Conservation (phyloP, 2,797 vertebrate genomes). For the Mormyrus hasselquistii region DNA sequence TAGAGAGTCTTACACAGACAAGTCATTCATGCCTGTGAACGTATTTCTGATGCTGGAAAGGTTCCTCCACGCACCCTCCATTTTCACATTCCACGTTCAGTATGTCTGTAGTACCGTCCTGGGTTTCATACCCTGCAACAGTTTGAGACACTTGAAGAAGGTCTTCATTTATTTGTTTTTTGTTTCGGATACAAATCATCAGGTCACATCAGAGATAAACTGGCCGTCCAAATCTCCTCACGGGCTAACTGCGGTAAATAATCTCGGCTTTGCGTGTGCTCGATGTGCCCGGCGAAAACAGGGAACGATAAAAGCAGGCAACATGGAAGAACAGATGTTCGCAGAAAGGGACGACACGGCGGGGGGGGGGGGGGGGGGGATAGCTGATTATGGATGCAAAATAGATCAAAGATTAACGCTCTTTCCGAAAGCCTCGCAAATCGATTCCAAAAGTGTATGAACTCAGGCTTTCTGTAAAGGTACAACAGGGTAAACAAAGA, state of each 20-base stretch:
- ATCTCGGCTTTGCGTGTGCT: not conserved
- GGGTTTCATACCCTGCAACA: not conserved
- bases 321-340: slow-evolving; percentile 4
- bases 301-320: not conserved
- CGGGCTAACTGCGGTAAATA: not conserved
- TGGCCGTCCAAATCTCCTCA: not conserved
- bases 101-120: not conserved
- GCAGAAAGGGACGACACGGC: not conserved
- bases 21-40: not conserved
- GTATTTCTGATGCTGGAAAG: not conserved
- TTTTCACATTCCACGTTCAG: not conserved
- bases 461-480: slow-evolving; percentile 6
- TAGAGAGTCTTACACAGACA: not conserved
- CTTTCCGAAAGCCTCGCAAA: slow-evolving; percentile 9
- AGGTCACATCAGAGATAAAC: not conserved
- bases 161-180: not conserved
- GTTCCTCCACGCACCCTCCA: not conserved
- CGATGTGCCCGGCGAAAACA: not conserved
- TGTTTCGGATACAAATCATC: not conserved
- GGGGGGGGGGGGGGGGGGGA: not conserved
- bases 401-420: slow-evolving; percentile 15
- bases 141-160: not conserved
- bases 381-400: slow-evolving; percentile 9
- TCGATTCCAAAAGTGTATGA: slow-evolving; percentile 17
- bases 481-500: not conserved